A percentile compares a stretch with the other conserved stretches of the same genome.
phyloP scores from a whole-genome alignment of 2,888 invertebrate genomes.

The Therioaphis trifolii region DNA sequence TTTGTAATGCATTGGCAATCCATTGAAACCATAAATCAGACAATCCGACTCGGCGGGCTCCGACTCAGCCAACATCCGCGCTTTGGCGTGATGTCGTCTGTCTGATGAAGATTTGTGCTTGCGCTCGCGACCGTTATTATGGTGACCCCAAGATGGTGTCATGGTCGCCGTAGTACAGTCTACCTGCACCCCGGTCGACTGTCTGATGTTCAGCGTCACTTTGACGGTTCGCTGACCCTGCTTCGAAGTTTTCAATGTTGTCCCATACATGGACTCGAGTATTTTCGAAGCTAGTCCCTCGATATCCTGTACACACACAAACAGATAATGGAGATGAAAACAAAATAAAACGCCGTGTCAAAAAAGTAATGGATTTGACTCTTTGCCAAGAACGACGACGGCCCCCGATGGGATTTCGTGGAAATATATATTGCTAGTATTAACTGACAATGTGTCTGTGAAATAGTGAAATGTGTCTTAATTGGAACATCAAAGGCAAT shows the following conservation, averaged over 20 bases:
- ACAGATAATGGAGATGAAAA: neutral
- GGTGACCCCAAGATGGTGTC: neutral
- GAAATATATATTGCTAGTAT: slow-evolving; percentile 36
- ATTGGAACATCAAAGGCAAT: slow-evolving; percentile 60
- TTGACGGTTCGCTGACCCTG: slow-evolving; percentile 34
- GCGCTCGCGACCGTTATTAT: neutral
- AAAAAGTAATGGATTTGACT: slow-evolving; percentile 46
- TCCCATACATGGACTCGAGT: slow-evolving; percentile 56
- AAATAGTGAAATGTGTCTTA: slow-evolving; percentile 58
- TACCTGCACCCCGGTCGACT: neutral
- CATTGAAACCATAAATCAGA: neutral
- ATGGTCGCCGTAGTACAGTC: neutral
- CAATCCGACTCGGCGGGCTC: neutral
- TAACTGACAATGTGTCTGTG: slow-evolving; percentile 56
- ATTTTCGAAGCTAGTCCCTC: slow-evolving; percentile 59
- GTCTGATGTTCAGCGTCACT: slow-evolving; percentile 47
- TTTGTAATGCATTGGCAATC: neutral
- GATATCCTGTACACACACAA: slow-evolving; percentile 23
- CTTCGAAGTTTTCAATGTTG: slow-evolving; percentile 35
- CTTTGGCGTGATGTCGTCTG: neutral
- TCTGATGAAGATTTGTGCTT: neutral
- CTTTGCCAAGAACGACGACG: slow-evolving; percentile 25
- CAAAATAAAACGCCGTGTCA: neutral
- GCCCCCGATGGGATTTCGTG: slow-evolving; percentile 20
- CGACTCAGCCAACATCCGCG: neutral